Base-by-base conservation (phyloP, 2,113 vertebrate genomes). In the Zosterops pallidus region DNA sequence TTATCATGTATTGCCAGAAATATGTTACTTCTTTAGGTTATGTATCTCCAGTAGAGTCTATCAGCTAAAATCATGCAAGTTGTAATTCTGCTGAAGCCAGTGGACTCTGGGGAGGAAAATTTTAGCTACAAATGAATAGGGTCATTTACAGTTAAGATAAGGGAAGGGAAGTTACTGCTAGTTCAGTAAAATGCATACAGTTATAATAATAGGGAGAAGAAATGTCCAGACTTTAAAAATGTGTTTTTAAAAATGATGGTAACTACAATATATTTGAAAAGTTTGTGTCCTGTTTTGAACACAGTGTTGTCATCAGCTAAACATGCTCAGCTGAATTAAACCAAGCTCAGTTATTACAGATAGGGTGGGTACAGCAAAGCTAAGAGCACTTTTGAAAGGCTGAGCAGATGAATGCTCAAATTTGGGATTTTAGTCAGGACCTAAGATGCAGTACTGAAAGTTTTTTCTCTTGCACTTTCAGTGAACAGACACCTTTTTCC, bases 1-100 rank as follows among this genome's bases (percentile, higher is more conserved):
- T 92, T 86, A 86, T 89, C 69, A 37, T 15, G 42, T 35, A 78
- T 60, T 92, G 69, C 77, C 92, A 95, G 74, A 91, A 90, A 95
- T 70, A 67, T 13, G 67, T 46, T 90, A 56, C 62, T 89, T 67
- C 70, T 78, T 67, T 82, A 75, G 49, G 39, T 74, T 79, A 81
- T 33, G 31, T 77, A 76, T 42, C 28, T 89, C 53, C 63, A 75
- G 65, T 33, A 70, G 56, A 62, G 22, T 74, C 55, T 41, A 82
- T 79, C 69, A 81, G 77, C 62, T 57, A 28, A 86, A 89, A 84
- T 84, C 65, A 82, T 46, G 53, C 21, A 57, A 70, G 71, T 8
- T 33, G 35, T 71, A 89, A 83, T 89, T 93, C 76, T 90, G 4
- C 28, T 89, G 69, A 92, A 81, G 63, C 74, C 77, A 85, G 42